These are phyloP conservation scores for Corapipo altera DNA, from an alignment of 2,113 vertebrate species.

Conservation along the genomic window DNA sequence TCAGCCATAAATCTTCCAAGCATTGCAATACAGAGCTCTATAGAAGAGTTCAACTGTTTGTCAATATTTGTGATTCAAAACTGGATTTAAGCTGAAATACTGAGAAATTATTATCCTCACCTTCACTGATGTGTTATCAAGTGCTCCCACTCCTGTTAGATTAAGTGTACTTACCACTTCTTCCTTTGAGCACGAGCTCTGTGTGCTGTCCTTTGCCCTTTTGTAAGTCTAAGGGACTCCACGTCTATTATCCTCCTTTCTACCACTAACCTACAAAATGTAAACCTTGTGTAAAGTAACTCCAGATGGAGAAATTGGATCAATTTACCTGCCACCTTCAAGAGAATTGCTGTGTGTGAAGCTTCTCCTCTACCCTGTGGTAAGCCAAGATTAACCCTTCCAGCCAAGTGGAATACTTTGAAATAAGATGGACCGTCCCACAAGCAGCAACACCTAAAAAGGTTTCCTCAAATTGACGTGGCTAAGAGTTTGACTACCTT, in stretches of 20 bases:
- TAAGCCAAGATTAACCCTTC: not conserved
- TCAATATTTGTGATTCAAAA: not conserved
- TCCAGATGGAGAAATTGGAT: not conserved
- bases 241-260: not conserved
- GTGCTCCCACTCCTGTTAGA: not conserved
- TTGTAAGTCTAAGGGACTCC: not conserved
- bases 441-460: not conserved
- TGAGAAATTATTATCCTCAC: not conserved
- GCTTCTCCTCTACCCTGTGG: not conserved
- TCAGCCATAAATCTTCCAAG: not conserved
- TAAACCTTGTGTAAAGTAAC: not conserved
- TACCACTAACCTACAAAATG: constrained; percentile 15
- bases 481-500: not conserved
- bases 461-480: not conserved
- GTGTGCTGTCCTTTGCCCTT: not conserved
- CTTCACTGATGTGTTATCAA: not conserved
- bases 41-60: not conserved
- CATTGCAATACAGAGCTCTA: not conserved
- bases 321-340: not conserved
- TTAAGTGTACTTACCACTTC: not conserved
- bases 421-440: not conserved
- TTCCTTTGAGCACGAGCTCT: not conserved
- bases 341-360: not conserved
- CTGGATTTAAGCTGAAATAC: not conserved
- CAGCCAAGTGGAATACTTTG: not conserved